Evolutionary conservation across 2,113 vertebrate species (phyloP).

Genomic region (Spheniscus mendiculus): DNA sequence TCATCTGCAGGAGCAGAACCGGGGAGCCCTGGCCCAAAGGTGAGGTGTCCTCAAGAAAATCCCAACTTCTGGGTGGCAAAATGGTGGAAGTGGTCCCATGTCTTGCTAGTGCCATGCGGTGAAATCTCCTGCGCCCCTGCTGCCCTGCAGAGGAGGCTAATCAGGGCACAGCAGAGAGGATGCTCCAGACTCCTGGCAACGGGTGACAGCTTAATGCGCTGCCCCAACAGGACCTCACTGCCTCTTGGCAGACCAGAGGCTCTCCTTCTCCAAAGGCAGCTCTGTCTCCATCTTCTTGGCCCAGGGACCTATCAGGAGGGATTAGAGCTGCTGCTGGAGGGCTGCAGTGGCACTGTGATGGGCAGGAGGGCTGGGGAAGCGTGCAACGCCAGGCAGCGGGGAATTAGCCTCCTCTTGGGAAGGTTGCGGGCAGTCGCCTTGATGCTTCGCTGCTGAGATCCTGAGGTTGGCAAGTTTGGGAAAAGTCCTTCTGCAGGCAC

Average conservation of each 20-base stretch:
- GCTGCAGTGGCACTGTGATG: background rate
- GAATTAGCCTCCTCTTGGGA: background rate
- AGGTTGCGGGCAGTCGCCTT: background rate
- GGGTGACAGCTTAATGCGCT: background rate
- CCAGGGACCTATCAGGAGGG: background rate
- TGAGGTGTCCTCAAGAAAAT: background rate
- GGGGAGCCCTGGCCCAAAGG: background rate
- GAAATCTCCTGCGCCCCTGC: background rate
- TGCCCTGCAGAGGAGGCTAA: background rate
- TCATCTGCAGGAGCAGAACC: background rate
- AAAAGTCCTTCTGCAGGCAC: background rate
- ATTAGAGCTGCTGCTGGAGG: conserved; percentile 55
- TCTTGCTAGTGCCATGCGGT: background rate
- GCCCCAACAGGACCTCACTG: background rate
- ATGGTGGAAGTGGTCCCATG: background rate
- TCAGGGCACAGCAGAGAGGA: background rate
- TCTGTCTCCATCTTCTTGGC: conserved; percentile 50
- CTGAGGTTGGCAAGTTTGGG: background rate
- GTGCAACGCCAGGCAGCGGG: background rate
- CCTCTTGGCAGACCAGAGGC: conserved; percentile 33
- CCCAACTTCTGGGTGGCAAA: background rate
- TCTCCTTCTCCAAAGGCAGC: conserved; percentile 37
- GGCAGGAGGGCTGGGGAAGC: background rate
- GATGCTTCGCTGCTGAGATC: background rate
- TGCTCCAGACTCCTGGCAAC: background rate